Conservation (phyloP, 1,140 invertebrate species). For the Adoxophyes honmai region DNA sequence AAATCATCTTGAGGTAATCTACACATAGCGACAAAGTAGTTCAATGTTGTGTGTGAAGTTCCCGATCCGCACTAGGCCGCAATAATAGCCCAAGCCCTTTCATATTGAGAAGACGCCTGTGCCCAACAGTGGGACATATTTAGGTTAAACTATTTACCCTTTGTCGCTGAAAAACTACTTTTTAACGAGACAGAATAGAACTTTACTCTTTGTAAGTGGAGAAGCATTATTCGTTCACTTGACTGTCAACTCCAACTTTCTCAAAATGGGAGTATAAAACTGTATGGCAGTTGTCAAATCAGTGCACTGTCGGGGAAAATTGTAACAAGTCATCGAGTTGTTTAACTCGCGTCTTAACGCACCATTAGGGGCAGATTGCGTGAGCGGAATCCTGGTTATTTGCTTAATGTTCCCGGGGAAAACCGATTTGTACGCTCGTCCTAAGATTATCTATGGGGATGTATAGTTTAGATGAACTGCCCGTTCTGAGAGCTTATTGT, state of each 20-base stretch:
- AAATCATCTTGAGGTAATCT: too few species aligned
- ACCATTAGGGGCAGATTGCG: constrained; percentile 62
- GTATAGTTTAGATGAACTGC: background rate
- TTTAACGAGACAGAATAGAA: too few species aligned
- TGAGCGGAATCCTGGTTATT: constrained; percentile 60
- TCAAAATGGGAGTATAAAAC: background rate
- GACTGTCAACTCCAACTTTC: background rate
- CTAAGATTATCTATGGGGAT: background rate
- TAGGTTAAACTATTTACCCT: too few species aligned
- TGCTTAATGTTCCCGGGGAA: constrained; percentile 65
- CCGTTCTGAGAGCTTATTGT: background rate
- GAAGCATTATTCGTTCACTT: too few species aligned
- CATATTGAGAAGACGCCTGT: too few species aligned
- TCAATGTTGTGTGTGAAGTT: too few species aligned
- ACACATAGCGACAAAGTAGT: too few species aligned
- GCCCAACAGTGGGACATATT: too few species aligned
- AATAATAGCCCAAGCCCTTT: too few species aligned
- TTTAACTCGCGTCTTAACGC: constrained; percentile 68
- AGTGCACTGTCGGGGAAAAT: constrained; percentile 35
- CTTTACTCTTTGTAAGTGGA: too few species aligned
- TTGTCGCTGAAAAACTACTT: too few species aligned
- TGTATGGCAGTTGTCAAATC: constrained; percentile 15
- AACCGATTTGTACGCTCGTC: constrained; percentile 48
- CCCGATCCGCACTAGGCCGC: too few species aligned
- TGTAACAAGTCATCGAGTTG: constrained; percentile 57